Conservation (phyloP, 2,888 invertebrate species). For the Prenolepis imparis region DNA sequence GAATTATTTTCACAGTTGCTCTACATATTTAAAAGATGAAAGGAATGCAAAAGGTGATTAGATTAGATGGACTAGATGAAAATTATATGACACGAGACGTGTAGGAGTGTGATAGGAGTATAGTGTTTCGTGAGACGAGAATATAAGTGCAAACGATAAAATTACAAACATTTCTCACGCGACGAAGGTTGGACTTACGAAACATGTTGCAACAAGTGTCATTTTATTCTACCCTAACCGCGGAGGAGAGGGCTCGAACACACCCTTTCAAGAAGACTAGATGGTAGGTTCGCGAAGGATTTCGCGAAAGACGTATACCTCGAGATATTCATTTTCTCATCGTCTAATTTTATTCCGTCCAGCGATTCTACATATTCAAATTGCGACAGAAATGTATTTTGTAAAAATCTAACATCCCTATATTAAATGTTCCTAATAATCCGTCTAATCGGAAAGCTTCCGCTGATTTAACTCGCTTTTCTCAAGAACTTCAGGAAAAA, state of each 20-base stretch:
- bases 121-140: conserved; percentile 39
- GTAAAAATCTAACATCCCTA: background rate
- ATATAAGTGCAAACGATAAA: conserved; percentile 26
- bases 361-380: conserved; percentile 13
- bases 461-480: background rate
- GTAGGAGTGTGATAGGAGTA: conserved; percentile 17
- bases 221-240: conserved; percentile 81
- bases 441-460: background rate
- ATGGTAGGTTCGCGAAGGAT: conserved; percentile 79
- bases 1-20: background rate
- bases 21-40: background rate
- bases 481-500: conserved; percentile 7
- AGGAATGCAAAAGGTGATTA: conserved; percentile 32
- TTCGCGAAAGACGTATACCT: background rate
- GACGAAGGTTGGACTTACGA: conserved; percentile 20
- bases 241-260: conserved; percentile 83
- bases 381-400: background rate
- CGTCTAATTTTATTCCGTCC: background rate
- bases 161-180: conserved; percentile 31
- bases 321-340: background rate
- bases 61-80: conserved; percentile 19
- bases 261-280: conserved; percentile 82
- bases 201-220: conserved; percentile 76
- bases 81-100: background rate
- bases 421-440: background rate